Conservation (phyloP, 2,113 vertebrate genomes). For the Clarias batrachus region DNA sequence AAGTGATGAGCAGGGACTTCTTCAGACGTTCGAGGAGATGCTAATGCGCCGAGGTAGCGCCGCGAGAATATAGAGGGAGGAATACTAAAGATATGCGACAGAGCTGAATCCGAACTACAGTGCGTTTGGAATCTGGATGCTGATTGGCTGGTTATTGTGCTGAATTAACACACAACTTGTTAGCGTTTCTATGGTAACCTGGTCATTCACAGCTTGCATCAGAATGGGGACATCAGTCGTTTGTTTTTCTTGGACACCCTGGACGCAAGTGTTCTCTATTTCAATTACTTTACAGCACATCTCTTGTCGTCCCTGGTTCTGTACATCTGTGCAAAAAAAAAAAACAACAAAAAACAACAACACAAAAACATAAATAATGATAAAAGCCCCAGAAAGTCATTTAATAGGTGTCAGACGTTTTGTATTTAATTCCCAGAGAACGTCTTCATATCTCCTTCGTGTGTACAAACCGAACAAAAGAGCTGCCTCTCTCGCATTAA, state of each 20-base stretch:
- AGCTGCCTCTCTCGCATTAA: conserved; percentile 5
- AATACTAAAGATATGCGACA: conserved; percentile 58
- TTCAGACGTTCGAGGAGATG: conserved; percentile 13
- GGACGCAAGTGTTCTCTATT: neutral
- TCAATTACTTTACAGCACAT: neutral
- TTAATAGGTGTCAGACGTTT: neutral
- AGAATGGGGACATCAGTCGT: neutral
- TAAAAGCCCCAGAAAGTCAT: neutral
- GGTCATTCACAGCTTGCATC: neutral
- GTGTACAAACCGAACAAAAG: neutral
- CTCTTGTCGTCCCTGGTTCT: neutral
- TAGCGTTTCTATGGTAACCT: neutral
- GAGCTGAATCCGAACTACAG: conserved; percentile 61
- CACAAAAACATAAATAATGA: too few relatives aligned
- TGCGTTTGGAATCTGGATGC: neutral
- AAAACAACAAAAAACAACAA: neutral
- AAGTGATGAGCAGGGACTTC: neutral
- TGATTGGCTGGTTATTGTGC: neutral
- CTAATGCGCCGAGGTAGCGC: neutral
- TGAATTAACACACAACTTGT: neutral
- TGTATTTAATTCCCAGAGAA: neutral
- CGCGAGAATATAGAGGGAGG: conserved; percentile 9
- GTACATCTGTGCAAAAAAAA: neutral
- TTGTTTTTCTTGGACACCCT: neutral
- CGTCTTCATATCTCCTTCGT: neutral